phyloP scores from a whole-genome alignment of 2,113 vertebrate species.

The Scolopax mira region DNA sequence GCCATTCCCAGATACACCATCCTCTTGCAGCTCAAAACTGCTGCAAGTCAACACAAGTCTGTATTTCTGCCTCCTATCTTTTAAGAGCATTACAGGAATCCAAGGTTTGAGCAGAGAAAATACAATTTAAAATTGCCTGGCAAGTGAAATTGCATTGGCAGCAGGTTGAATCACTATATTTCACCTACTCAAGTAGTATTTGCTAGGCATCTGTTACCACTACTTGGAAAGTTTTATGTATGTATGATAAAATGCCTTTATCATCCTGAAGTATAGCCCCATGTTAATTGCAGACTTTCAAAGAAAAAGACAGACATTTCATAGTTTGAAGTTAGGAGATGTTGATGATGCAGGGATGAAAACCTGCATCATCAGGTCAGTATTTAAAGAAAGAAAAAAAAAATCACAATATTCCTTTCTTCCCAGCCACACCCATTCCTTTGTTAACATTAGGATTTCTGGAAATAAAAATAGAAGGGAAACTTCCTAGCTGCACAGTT shows the following conservation, averaged over 20 bases:
- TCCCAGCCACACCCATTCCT: not conserved
- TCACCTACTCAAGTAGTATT: not conserved
- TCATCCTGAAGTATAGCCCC: not conserved
- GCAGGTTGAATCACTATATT: not conserved
- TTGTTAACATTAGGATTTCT: not conserved
- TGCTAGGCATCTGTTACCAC: not conserved
- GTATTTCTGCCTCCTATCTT: fast-evolving
- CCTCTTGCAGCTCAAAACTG: not conserved
- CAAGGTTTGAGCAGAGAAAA: not conserved
- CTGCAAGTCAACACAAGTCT: not conserved
- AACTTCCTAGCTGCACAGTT: not conserved
- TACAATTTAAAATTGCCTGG: not conserved
- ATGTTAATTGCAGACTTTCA: not conserved
- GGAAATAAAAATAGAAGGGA: constrained; percentile 23
- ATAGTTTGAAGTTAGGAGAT: not conserved
- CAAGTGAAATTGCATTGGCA: not conserved
- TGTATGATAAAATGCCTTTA: not conserved
- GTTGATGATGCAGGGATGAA: not conserved
- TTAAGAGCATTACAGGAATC: not conserved
- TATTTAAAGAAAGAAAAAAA: not conserved
- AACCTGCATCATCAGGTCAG: too few species aligned
- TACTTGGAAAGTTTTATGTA: not conserved
- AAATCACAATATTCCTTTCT: not conserved
- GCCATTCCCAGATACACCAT: not conserved
- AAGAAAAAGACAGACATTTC: not conserved